phyloP scores from a whole-genome alignment of 2,888 invertebrate species.

The Lycaena phlaeas region DNA sequence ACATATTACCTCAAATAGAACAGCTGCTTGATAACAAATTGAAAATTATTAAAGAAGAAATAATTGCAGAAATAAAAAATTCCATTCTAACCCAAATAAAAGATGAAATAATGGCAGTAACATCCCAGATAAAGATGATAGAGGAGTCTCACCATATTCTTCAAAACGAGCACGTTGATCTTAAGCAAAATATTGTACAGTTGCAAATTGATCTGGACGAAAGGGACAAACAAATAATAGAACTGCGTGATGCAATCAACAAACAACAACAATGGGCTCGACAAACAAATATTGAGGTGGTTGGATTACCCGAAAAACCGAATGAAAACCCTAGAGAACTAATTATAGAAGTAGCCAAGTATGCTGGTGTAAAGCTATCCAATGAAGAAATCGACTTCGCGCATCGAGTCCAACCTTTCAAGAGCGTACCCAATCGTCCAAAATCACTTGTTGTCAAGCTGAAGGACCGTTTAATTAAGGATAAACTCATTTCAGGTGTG shows the following conservation, averaged over 20 bases:
- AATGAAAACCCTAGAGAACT: not conserved
- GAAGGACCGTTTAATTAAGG: too few relatives aligned
- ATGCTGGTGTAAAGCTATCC: too few relatives aligned
- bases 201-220: not conserved
- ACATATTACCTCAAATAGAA: not conserved
- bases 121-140: not conserved
- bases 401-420: too few relatives aligned
- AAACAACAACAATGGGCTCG: not conserved
- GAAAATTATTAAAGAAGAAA: not conserved
- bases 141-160: not conserved
- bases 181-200: not conserved
- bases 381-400: too few relatives aligned
- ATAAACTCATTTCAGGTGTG: too few relatives aligned
- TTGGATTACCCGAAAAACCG: not conserved
- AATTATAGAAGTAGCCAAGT: too few relatives aligned
- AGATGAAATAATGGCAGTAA: not conserved
- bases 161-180: not conserved
- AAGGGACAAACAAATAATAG: not conserved
- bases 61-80: not conserved
- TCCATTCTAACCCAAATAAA: not conserved
- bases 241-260: not conserved
- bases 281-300: not conserved
- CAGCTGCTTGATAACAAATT: not conserved
- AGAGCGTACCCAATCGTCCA: too few relatives aligned
- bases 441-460: too few relatives aligned